Percentiles rank a stretch among this genome's conserved stretches.
Conservation (phyloP, 2,888 invertebrate species). For the Nephrotoma guestfalica region DNA sequence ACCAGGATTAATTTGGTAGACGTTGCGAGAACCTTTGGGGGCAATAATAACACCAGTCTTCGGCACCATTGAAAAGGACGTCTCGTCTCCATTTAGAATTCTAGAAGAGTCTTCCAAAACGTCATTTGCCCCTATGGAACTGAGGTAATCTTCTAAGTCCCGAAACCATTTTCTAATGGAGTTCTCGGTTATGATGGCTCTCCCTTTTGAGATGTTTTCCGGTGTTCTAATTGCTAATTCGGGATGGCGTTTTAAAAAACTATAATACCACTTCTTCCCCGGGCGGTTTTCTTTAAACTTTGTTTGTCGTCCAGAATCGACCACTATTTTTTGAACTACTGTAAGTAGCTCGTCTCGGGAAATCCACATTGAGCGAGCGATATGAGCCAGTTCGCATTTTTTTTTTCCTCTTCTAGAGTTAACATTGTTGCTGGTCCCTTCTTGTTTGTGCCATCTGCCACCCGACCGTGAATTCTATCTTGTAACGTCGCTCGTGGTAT, state of each 20-base stretch:
- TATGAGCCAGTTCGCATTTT: background rate
- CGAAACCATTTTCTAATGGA: background rate
- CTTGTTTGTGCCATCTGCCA: too few species aligned
- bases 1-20: too few species aligned
- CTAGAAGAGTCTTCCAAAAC: conserved; percentile 6
- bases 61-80: background rate
- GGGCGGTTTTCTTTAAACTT: background rate
- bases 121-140: background rate
- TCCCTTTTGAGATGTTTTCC: background rate
- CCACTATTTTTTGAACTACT: background rate
- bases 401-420: background rate
- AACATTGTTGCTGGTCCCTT: background rate
- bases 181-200: background rate
- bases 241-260: background rate
- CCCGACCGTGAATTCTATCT: too few species aligned
- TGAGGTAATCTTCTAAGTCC: background rate
- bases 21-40: too few species aligned
- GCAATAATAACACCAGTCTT: conserved; percentile 6
- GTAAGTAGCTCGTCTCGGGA: background rate
- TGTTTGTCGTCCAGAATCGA: background rate
- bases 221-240: background rate
- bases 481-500: too few species aligned
- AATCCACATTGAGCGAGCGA: background rate
- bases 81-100: conserved; percentile 7
- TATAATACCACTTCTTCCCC: background rate